These are phyloP conservation scores for Pentalonia nigronervosa DNA, from an alignment of 1,140 invertebrate genomes.

Conservation along the genomic window DNA sequence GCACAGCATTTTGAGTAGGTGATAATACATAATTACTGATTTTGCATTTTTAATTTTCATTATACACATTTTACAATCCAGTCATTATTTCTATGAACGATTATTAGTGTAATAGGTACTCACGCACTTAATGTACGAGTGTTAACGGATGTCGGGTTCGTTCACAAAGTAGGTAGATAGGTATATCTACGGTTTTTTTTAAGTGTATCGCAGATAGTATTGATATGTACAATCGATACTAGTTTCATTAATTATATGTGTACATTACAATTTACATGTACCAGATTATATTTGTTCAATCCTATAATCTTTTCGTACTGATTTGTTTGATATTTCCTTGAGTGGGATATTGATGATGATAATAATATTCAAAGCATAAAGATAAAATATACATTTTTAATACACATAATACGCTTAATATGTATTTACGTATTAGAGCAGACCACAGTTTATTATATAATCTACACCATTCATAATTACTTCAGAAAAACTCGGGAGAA, in stretches of 20 bases:
- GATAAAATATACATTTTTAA: background rate
- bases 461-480: background rate
- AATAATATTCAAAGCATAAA: slow-evolving; percentile 11
- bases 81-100: background rate
- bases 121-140: background rate
- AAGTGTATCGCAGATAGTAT: background rate
- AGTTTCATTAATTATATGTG: slow-evolving; percentile 13
- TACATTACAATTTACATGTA: background rate
- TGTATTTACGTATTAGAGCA: background rate
- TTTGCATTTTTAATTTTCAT: slow-evolving; percentile 26
- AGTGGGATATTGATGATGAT: background rate
- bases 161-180: background rate
- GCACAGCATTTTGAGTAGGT: slow-evolving; percentile 12
- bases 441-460: background rate
- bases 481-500: background rate
- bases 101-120: background rate
- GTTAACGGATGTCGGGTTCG: background rate
- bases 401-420: background rate
- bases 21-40: background rate
- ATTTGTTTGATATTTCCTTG: background rate
- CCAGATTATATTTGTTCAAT: background rate
- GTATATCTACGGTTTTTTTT: background rate
- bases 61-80: background rate
- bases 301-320: background rate
- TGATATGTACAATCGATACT: background rate